Percentiles rank a stretch among this genome's conserved stretches.
Evolutionary conservation across 2,797 vertebrate species (phyloP).

Genomic region (Phataginus tetradactyla): DNA sequence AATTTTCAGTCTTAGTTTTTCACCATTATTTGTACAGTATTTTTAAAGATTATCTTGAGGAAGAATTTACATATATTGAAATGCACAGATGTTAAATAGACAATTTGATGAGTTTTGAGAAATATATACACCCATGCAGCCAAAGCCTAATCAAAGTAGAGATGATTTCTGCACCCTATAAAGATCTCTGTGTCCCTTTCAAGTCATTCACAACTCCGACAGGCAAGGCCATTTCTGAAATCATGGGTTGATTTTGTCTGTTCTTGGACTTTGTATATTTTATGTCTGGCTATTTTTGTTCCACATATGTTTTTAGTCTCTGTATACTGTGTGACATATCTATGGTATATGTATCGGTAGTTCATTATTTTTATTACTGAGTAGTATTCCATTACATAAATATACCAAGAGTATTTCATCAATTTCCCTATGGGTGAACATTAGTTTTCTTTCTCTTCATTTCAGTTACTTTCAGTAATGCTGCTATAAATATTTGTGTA

Average conservation of each 20-base stretch:
- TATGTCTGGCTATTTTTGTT: background rate
- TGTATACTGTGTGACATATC: too few species aligned
- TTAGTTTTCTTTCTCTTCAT: too few species aligned
- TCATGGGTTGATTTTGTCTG: background rate
- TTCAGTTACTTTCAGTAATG: too few species aligned
- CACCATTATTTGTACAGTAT: background rate
- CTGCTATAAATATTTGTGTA: too few species aligned
- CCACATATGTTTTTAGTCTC: background rate
- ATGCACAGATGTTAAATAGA: background rate
- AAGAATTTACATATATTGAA: background rate
- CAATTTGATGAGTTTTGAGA: background rate
- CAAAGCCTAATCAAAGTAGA: background rate
- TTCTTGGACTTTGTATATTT: background rate
- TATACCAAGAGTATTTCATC: background rate
- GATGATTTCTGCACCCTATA: background rate
- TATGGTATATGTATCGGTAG: background rate
- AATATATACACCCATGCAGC: background rate
- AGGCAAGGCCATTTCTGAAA: background rate
- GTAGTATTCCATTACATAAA: background rate
- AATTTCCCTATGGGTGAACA: too few species aligned
- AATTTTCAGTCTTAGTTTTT: background rate
- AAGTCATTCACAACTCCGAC: background rate
- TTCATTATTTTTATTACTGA: background rate
- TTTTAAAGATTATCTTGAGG: background rate
- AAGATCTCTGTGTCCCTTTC: background rate